Evolutionary conservation across 2,113 vertebrate genomes (phyloP), one percentile per base, ranked within the genome.

Genomic region (Galemys pyrenaicus): DNA sequence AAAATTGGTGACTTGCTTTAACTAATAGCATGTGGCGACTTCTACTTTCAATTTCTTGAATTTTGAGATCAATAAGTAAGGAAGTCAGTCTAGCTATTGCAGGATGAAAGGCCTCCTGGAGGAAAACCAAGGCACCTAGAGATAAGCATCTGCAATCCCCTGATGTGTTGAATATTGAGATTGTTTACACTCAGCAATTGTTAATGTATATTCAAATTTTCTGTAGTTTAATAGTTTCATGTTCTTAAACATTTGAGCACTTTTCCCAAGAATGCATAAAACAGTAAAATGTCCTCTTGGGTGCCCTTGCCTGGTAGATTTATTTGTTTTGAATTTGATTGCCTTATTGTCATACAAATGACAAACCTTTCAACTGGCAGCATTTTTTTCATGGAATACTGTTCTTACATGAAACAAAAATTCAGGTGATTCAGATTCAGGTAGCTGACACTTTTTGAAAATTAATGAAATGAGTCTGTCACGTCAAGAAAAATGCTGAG

Each of bases 141-240:
- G 30, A 83, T 16, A 70, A 24, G 20, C 6, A 56, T 22, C 54
- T 22, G 24, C 32, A 62, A 13, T 24, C 51, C 19, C n/a, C n/a
- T 30, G 13, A n/a, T 70, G 0, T n/a, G 87, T 81, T 68, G 81
- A 86, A 86, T 70, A 77, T 68, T 32, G 51, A 15, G 9, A 68
- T 81, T 46, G n/a, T 54, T 84, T 89, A 51, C 86, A 68, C 22
- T 37, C 15, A 65, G 60, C 6, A 67, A 41, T 75, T 37, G 10
- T 58, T 87, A 62, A 87, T 80, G 54, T 82, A 90, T 74, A 91
- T 32, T 70, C 75, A 91, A 46, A 95, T 77, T 32, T 70, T 87
- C 1, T 73, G 41, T 70, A 58, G 17, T 74, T 51, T 67, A 82
- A 56, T 75, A 87, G n/a, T 49, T 49, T 54, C 13, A 44, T 44